Evolutionary conservation across 2,113 vertebrate genomes (phyloP).

Genomic region (Limnothrissa miodon): DNA sequence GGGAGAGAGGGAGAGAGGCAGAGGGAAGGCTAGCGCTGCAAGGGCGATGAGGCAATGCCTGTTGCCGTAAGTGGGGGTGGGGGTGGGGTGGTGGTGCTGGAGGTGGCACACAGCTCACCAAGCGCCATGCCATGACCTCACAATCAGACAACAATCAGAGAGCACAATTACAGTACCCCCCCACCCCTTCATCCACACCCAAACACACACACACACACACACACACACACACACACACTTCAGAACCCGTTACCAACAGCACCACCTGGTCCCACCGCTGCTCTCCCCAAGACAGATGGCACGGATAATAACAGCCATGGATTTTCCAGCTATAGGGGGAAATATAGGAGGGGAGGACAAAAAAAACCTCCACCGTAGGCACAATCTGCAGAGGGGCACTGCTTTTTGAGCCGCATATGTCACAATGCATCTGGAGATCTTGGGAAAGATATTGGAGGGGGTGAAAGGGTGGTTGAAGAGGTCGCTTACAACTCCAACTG

Average conservation of each 20-base stretch:
- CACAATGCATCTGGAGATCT: constrained; percentile 53
- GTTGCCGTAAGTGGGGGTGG: neutral
- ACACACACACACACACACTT: constrained; percentile 14
- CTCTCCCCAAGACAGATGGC: constrained; percentile 68
- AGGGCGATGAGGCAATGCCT: neutral
- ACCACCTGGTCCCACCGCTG: constrained; percentile 50
- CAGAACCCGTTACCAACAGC: neutral
- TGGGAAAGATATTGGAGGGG: constrained; percentile 32
- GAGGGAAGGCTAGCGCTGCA: neutral
- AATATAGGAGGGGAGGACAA: constrained; percentile 2
- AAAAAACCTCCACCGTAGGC: constrained; percentile 27
- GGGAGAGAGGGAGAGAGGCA: neutral
- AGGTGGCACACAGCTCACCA: neutral
- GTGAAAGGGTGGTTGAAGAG: neutral
- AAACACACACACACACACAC: neutral
- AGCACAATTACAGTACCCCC: constrained; percentile 2
- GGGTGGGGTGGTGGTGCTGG: neutral
- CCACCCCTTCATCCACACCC: neutral
- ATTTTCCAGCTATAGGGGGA: constrained; percentile 49
- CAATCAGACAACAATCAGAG: neutral
- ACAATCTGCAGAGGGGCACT: constrained; percentile 43
- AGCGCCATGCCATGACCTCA: neutral
- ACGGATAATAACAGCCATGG: constrained; percentile 44
- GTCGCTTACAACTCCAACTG: constrained; percentile 29
- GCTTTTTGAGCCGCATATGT: constrained; percentile 52